Evolutionary conservation across 2,888 invertebrate species (phyloP).

Genomic region (Melieria picta): DNA sequence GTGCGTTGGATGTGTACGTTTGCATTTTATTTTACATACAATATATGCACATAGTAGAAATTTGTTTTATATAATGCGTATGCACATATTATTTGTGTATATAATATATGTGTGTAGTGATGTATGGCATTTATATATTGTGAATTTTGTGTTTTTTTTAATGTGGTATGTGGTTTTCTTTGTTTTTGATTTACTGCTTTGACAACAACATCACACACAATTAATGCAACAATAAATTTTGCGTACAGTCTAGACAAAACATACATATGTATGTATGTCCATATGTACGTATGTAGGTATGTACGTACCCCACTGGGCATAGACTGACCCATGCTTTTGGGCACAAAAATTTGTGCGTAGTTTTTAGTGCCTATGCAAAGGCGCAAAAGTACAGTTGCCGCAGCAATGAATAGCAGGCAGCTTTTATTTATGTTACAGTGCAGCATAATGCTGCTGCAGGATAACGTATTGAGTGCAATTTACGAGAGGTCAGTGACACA

Average conservation of each 20-base stretch:
- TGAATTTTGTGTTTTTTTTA: slow-evolving; percentile 15
- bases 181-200: slow-evolving; percentile 21
- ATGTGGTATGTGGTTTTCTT: slow-evolving; percentile 3
- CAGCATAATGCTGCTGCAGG: no score
- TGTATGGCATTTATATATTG: neutral
- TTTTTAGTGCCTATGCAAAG: neutral
- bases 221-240: slow-evolving; percentile 34
- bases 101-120: slow-evolving; percentile 20
- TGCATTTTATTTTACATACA: neutral
- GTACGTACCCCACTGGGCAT: neutral
- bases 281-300: neutral
- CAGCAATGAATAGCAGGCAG: neutral
- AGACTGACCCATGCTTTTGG: neutral
- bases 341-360: slow-evolving; percentile 22
- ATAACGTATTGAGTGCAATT: no score
- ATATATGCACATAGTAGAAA: no score
- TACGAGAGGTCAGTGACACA: no score
- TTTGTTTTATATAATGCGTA: slow-evolving; percentile 12
- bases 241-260: slow-evolving; percentile 48
- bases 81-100: slow-evolving; percentile 4
- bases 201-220: slow-evolving; percentile 24
- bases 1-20: slow-evolving; percentile 19
- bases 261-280: neutral
- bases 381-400: slow-evolving; percentile 20
- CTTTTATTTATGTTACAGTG: no score